Base-by-base conservation (phyloP, 2,797 vertebrate genomes). In the Limosa lapponica region DNA sequence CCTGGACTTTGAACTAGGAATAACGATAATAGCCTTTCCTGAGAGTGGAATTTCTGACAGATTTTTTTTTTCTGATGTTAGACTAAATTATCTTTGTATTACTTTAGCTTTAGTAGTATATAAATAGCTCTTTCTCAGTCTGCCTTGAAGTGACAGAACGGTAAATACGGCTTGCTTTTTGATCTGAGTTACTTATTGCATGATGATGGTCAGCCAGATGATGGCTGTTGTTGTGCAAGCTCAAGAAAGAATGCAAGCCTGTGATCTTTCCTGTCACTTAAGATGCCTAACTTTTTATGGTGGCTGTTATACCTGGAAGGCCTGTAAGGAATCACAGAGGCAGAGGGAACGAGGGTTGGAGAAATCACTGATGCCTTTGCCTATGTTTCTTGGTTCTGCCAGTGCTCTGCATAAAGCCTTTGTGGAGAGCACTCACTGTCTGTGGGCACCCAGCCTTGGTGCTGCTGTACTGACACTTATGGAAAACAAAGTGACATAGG, bases 231-330 rank as follows among this genome's bases (percentile, higher is more conserved):
- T 55, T 90, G 87, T 64, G 85, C 75, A 94, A 87, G 78, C 54
- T 89, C 87, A 52, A 81, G 83, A 86, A 84, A 93, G 32, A 93
- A 88, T 82, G 48, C 66, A 85, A 86, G 87, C 43, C 94, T 96
- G 55, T 97, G 93, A 96, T 94, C 91, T 96, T 94, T 92, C 75
- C 89, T 96, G 79, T 93, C 41, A 37, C 64, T 65, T 90, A 95
- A 95, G 62, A 97, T 82, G 67, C 52, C 70, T 91, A 57, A 87
- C 92, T 95, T 94, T 95, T 96, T 93, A 96, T 82, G 70, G 80
- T 95, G 94, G 85, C 75, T 96, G 61, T 93, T 96, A n/a, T 82
- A 96, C 92, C 88, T 87, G 87, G 62, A 92, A 92, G n/a, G n/a
- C 49, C 69, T 87, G 36, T 69, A 67, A 89, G 78, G 43, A 89